These are phyloP conservation scores for Channa maculata DNA, from an alignment of 2,113 vertebrate genomes.

Conservation along the genomic window DNA sequence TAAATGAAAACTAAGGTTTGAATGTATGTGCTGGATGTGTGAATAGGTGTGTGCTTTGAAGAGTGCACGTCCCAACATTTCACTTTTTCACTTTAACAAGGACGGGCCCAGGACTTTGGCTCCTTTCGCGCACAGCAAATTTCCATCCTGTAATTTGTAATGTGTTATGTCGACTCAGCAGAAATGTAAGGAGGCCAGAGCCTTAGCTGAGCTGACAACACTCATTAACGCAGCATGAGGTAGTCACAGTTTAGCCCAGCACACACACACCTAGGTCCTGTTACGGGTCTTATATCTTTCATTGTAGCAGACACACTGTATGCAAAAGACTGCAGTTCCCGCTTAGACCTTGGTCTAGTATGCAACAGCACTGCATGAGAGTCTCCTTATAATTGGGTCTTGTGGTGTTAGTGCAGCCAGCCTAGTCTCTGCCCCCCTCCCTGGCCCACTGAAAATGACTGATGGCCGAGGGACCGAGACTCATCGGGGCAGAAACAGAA, in stretches of 20 bases:
- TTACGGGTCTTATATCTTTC: not conserved
- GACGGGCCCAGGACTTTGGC: too few species aligned
- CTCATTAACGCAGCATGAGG: constrained; percentile 18
- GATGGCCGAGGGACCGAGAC: constrained; percentile 59
- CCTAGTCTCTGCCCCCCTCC: constrained; percentile 41
- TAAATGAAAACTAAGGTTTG: too few species aligned
- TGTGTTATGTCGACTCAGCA: constrained; percentile 7
- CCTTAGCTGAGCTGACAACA: constrained; percentile 3
- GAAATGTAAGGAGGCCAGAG: not conserved
- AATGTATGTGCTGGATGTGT: too few species aligned
- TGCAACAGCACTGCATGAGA: constrained; percentile 18
- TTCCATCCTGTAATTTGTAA: not conserved
- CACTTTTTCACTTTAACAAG: too few species aligned
- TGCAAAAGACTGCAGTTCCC: constrained; percentile 1
- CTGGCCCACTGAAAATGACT: constrained; percentile 52
- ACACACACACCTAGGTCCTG: not conserved
- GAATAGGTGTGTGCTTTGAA: too few species aligned
- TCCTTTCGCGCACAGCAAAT: not conserved
- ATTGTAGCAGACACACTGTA: not conserved
- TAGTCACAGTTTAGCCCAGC: not conserved
- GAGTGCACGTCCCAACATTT: too few species aligned
- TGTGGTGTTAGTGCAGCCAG: constrained; percentile 37
- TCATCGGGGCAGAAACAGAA: constrained; percentile 61
- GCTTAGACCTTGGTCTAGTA: constrained; percentile 14
- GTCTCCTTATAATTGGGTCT: constrained; percentile 63